These are phyloP conservation scores for Chrysolina oricalcia DNA, from an alignment of 2,888 invertebrate genomes.

Conservation along the genomic window DNA sequence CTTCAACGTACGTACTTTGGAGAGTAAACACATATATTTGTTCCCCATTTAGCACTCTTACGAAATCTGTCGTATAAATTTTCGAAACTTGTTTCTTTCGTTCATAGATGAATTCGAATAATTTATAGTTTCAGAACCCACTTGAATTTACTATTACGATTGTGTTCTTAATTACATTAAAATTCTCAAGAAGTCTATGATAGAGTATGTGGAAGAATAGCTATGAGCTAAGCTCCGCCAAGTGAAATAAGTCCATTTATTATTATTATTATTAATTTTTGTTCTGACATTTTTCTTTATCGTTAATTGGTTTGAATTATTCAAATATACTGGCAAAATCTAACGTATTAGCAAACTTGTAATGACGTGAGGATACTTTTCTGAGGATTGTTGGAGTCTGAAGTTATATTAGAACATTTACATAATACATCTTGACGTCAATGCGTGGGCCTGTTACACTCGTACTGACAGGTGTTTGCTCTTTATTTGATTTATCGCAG, in stretches of 20 bases:
- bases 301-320: too few relatives aligned
- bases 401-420: constrained; percentile 11
- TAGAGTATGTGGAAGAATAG: too few relatives aligned
- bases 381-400: not conserved
- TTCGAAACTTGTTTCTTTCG: not conserved
- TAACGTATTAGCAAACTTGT: too few relatives aligned
- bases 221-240: too few relatives aligned
- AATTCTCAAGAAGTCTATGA: too few relatives aligned
- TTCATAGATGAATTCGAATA: not conserved
- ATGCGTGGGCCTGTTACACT: constrained; percentile 28
- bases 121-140: not conserved
- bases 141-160: too few relatives aligned
- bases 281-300: too few relatives aligned
- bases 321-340: too few relatives aligned
- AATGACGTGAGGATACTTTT: not conserved
- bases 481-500: constrained; percentile 2
- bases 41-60: constrained; percentile 7
- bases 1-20: constrained; percentile 21
- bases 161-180: too few relatives aligned
- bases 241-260: too few relatives aligned
- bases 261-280: too few relatives aligned
- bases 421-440: constrained; percentile 37
- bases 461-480: constrained; percentile 16
- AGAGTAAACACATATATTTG: constrained; percentile 28
- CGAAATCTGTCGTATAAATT: constrained; percentile 6